Percentiles rank a stretch among this genome's conserved stretches.
phyloP scores from a whole-genome alignment of 2,113 vertebrate genomes.

The Motacilla alba region DNA sequence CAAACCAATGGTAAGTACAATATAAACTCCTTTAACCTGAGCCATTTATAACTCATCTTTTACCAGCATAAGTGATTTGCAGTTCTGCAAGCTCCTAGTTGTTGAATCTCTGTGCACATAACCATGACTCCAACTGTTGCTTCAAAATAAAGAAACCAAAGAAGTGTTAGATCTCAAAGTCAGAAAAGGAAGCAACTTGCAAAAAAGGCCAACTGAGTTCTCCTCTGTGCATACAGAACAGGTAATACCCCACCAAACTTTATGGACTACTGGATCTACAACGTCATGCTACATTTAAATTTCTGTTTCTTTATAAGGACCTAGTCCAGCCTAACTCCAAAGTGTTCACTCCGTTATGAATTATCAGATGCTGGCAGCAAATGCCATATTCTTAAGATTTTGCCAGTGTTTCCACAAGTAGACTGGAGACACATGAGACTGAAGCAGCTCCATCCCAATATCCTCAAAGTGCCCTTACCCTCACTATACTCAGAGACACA shows the following conservation, averaged over 20 bases:
- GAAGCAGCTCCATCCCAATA: not conserved
- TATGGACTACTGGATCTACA: not conserved
- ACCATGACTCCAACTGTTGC: not conserved
- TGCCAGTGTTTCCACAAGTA: not conserved
- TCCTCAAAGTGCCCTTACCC: not conserved
- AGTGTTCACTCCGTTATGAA: not conserved
- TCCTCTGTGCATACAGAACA: not conserved
- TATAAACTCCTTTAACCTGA: not conserved
- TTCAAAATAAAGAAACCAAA: not conserved
- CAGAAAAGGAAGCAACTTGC: not conserved
- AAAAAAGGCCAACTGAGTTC: not conserved
- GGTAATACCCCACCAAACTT: not conserved
- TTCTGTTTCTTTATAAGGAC: not conserved
- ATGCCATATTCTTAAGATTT: not conserved
- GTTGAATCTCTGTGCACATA: not conserved
- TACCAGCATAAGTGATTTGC: not conserved
- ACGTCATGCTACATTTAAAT: not conserved
- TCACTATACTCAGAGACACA: not conserved
- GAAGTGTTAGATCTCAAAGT: not conserved
- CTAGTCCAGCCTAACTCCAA: not conserved
- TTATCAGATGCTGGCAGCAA: not conserved
- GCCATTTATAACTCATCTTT: not conserved
- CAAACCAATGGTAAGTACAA: not conserved
- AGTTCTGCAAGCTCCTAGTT: not conserved
- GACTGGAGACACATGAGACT: not conserved